Evolutionary conservation across 1,140 invertebrate genomes (phyloP).

Genomic region (Drosophila repletoides): DNA sequence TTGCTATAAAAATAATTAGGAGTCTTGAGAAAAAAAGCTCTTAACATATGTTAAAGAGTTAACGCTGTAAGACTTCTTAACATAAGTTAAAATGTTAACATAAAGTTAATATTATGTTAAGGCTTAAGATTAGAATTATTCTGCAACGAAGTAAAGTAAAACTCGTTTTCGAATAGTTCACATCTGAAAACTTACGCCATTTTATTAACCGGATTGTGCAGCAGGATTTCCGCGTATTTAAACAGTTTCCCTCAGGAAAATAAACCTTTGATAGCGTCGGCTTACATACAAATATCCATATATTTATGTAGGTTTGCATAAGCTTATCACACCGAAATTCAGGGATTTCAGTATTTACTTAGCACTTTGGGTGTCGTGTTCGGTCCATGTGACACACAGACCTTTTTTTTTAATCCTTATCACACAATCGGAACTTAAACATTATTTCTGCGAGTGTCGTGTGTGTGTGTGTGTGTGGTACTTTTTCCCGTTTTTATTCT

Average conservation of each 20-base stretch:
- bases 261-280: background rate
- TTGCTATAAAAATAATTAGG: too few species aligned
- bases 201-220: conserved; percentile 1
- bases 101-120: background rate
- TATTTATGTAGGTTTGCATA: conserved; percentile 11
- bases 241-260: background rate
- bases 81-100: too few species aligned
- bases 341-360: conserved; percentile 64
- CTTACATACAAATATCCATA: conserved; percentile 11
- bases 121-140: background rate
- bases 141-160: too few species aligned
- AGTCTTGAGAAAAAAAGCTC: too few species aligned
- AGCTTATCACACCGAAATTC: conserved; percentile 52
- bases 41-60: background rate
- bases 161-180: too few species aligned
- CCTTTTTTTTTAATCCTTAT: conserved; percentile 73
- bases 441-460: conserved; percentile 17
- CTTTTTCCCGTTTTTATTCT: conserved; percentile 14
- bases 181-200: too few species aligned
- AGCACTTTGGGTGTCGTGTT: conserved; percentile 65
- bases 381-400: conserved; percentile 26
- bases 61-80: too few species aligned
- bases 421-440: conserved; percentile 33
- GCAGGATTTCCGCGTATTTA: background rate
- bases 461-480: conserved; percentile 6